These are phyloP conservation scores for Micoletzkya japonica DNA, from an alignment of 2,888 invertebrate genomes.

Conservation along the genomic window DNA sequence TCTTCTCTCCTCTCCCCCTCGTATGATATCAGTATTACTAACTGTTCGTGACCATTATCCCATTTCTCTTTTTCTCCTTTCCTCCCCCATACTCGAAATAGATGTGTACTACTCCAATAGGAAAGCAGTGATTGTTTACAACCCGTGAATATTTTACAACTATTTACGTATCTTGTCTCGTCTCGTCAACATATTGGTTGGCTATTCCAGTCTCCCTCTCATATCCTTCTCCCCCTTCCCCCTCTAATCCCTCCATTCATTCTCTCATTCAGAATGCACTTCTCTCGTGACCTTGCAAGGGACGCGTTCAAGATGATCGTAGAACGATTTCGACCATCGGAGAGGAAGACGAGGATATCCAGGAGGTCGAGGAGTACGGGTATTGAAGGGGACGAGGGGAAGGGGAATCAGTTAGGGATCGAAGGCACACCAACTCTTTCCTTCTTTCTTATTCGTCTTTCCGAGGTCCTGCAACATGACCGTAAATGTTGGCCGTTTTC, in stretches of 20 bases:
- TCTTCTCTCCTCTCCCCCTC: not conserved
- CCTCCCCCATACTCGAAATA: not conserved
- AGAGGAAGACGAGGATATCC: not conserved
- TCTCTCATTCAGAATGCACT: slow-evolving; percentile 9
- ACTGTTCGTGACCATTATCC: not conserved
- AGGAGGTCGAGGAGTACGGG: slow-evolving; percentile 14
- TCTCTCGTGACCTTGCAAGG: slow-evolving; percentile 12
- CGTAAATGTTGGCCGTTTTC: too few relatives aligned
- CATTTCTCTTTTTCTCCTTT: not conserved
- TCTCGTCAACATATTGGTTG: not conserved
- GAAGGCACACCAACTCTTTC: too few relatives aligned
- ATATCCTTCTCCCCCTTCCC: not conserved
- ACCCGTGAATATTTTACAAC: too few relatives aligned
- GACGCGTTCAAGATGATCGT: slow-evolving; percentile 9
- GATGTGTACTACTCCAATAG: not conserved
- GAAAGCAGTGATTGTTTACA: too few relatives aligned
- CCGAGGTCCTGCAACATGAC: too few relatives aligned
- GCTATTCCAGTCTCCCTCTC: not conserved
- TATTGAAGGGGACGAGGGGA: not conserved
- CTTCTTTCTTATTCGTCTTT: too few relatives aligned
- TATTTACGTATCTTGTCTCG: not conserved
- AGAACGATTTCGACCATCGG: not conserved
- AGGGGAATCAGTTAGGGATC: too few relatives aligned
- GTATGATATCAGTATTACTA: not conserved
- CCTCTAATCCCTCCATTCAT: too few relatives aligned